Evolutionary conservation across 2,797 vertebrate species (phyloP), one percentile per base, ranked within the genome.

Genomic region (Crenuchus spilurus): DNA sequence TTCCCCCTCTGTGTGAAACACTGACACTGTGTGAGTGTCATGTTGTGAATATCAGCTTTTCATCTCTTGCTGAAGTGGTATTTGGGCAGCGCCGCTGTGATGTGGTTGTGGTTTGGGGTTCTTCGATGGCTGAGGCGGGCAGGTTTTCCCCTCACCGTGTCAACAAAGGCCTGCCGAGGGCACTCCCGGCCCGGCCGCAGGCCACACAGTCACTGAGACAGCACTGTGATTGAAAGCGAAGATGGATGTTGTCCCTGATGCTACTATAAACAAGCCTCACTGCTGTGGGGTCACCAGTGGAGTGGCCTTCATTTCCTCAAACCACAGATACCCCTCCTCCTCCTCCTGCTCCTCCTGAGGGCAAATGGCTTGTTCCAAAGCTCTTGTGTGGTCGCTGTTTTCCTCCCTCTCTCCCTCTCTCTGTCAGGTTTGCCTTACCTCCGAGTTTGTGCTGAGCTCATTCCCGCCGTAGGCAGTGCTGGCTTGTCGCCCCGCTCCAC

Each of bases 401-500:
- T 20, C 9, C 57, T 20, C 33, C 33, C 20, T 48, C 42, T 46
- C 13, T 28, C 8, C 48, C 16, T 44, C 60, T 16, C 37, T 42
- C 54, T 68, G 24, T 60, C 54, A 33, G 54, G n/a, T 33, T 57
- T 26, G 26, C 39, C 61, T 58, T 41, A 51, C 28, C 70, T 74
- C 74, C 44, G 26, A 3, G 22, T 77, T 65, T 51, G 35, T 42
- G 39, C 64, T 65, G 62, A 75, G 76, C 49, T 74, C 79, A 77
- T 65, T 77, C 74, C 33, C 54, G 42, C 68, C 49, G 26, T 39
- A 74, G 79, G 80, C 79, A 77, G 70, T 37, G 42, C 77, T 46
- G 54, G 61, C 33, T 78, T 66, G 51, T 71, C 74, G 82, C 73
- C 55, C 74, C 72, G 73, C 58, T 86, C 79, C 84, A 68, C 83